These are phyloP conservation scores for Loxodonta africana DNA, from an alignment of 2,113 vertebrate genomes.

Conservation along the genomic window DNA sequence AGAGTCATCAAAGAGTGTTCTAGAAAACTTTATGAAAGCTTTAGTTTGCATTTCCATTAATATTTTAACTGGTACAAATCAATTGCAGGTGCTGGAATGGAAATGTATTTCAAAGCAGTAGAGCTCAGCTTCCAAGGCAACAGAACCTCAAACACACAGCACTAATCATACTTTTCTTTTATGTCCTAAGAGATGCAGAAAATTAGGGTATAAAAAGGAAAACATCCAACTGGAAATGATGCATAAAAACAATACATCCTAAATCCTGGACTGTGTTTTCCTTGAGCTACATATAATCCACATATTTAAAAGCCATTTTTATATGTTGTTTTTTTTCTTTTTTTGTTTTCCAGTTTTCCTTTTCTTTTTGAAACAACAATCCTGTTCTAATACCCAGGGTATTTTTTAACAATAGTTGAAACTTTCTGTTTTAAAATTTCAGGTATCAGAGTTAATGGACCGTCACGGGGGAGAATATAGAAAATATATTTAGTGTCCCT, in stretches of 20 bases:
- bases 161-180: neutral
- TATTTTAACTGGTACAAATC: constrained; percentile 31
- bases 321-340: neutral
- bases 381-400: neutral
- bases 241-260: neutral
- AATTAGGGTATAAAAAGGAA: neutral
- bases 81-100: constrained; percentile 38
- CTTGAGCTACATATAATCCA: neutral
- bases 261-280: neutral
- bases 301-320: neutral
- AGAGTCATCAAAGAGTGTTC: neutral
- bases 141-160: neutral
- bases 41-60: constrained; percentile 28
- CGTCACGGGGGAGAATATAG: neutral
- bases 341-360: neutral
- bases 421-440: constrained; percentile 31
- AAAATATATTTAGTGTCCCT: neutral
- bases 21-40: neutral
- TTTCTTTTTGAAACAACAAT: neutral
- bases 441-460: neutral
- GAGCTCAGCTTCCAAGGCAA: constrained; percentile 33
- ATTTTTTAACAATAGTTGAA: constrained; percentile 28
- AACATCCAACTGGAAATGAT: neutral
- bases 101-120: neutral
- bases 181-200: neutral